Evolutionary conservation across 2,888 invertebrate genomes (phyloP).

Genomic region (Lamellibrachia satsuma): DNA sequence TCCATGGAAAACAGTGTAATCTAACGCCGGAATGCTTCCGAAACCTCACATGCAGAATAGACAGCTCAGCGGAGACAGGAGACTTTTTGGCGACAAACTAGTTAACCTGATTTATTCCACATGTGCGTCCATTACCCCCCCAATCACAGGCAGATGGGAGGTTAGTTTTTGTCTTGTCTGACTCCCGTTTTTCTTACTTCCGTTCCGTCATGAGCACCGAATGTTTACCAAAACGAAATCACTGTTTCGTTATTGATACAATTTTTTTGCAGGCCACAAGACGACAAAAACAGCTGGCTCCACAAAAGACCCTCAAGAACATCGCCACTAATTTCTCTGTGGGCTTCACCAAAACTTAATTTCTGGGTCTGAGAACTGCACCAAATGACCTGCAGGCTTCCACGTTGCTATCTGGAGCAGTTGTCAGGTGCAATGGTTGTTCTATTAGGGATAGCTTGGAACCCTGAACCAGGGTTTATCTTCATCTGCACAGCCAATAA

Average conservation of each 20-base stretch:
- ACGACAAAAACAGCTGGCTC: neutral
- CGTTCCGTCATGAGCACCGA: neutral
- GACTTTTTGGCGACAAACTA: neutral
- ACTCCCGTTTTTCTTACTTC: neutral
- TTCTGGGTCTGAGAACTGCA: neutral
- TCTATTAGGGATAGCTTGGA: neutral
- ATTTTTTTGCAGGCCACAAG: neutral
- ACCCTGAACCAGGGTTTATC: neutral
- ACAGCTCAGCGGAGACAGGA: neutral
- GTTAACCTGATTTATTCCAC: conserved; percentile 4
- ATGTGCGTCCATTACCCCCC: neutral
- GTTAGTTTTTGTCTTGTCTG: neutral
- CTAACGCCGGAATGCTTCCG: neutral
- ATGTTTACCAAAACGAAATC: neutral
- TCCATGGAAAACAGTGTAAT: neutral
- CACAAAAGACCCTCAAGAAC: neutral
- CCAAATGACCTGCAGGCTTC: neutral
- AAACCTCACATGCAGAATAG: neutral
- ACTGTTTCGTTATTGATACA: neutral
- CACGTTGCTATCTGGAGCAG: neutral
- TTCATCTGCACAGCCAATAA: neutral
- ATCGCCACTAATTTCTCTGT: neutral
- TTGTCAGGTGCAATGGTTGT: conserved; percentile 9
- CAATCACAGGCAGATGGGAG: neutral
- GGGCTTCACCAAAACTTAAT: neutral